Evolutionary conservation across 2,797 vertebrate genomes (phyloP).

Genomic region (Poeciliopsis turneri): DNA sequence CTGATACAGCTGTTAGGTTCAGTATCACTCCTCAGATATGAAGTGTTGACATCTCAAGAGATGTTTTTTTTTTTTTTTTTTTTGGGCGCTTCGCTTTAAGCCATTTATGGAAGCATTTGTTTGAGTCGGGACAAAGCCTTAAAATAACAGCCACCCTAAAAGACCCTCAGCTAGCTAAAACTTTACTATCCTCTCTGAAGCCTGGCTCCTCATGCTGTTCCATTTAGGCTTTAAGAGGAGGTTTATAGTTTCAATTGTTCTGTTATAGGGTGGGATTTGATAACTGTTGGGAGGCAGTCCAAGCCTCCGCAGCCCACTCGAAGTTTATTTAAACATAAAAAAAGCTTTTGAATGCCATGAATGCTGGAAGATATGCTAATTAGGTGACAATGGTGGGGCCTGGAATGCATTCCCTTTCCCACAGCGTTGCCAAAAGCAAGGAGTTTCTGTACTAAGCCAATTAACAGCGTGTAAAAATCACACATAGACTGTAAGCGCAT

Average conservation of each 20-base stretch:
- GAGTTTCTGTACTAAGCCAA: slow-evolving; percentile 50
- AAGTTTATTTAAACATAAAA: slow-evolving; percentile 32
- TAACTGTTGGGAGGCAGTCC: slow-evolving; percentile 14
- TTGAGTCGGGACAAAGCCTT: slow-evolving; percentile 28
- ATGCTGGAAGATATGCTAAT: slow-evolving; percentile 47
- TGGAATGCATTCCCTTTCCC: slow-evolving; percentile 45
- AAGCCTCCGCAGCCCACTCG: slow-evolving; percentile 13
- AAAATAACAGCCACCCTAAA: slow-evolving; percentile 30
- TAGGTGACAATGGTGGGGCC: slow-evolving; percentile 36
- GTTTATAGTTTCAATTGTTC: slow-evolving; percentile 16
- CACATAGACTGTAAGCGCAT: slow-evolving; percentile 21
- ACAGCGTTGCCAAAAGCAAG: slow-evolving; percentile 52
- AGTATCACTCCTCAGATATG: slow-evolving; percentile 19
- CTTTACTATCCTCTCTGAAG: slow-evolving; percentile 36
- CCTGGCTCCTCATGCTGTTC: slow-evolving; percentile 14
- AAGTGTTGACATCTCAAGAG: slow-evolving; percentile 22
- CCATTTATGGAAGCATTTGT: slow-evolving; percentile 64
- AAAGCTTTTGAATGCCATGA: slow-evolving; percentile 30
- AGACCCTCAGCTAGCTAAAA: slow-evolving; percentile 20
- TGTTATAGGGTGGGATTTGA: slow-evolving; percentile 14
- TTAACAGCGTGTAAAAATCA: slow-evolving; percentile 53
- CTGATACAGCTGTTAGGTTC: slow-evolving; percentile 47
- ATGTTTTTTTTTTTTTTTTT: slow-evolving; percentile 4
- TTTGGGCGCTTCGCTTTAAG: slow-evolving; percentile 26
- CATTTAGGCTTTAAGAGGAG: slow-evolving; percentile 8